Conservation (phyloP, 2,797 vertebrate genomes). For the Muraenolepis orangiensis region DNA sequence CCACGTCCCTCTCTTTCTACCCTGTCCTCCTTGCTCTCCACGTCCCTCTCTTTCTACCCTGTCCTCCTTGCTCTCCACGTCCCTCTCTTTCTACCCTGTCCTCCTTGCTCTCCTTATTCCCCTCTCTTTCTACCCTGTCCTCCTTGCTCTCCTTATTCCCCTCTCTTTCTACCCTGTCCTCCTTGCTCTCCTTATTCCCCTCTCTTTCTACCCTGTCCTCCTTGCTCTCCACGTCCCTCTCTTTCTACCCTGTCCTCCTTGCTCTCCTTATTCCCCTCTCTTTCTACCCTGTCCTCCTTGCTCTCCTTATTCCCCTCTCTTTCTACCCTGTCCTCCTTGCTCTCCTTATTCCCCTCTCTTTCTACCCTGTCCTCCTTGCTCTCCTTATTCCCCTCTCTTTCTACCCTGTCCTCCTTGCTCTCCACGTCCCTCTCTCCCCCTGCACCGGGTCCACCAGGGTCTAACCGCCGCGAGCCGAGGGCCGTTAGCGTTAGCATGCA, state of each 20-base stretch:
- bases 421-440: conserved; percentile 8
- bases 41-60: neutral
- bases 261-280: too few species aligned
- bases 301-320: conserved; percentile 10
- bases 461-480: too few species aligned
- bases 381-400: too few species aligned
- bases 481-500: neutral
- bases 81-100: conserved; percentile 13
- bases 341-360: conserved; percentile 23
- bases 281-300: neutral
- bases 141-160: too few species aligned
- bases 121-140: neutral
- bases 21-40: neutral
- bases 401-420: neutral
- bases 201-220: conserved; percentile 47
- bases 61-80: neutral
- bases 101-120: conserved; percentile 41
- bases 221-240: conserved; percentile 32
- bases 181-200: neutral
- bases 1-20: conserved; percentile 9
- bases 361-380: too few species aligned
- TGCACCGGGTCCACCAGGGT: neutral
- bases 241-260: too few species aligned
- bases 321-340: conserved; percentile 47
- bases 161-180: neutral